phyloP scores from a whole-genome alignment of 2,888 invertebrate species.

The Idaea biselata region DNA sequence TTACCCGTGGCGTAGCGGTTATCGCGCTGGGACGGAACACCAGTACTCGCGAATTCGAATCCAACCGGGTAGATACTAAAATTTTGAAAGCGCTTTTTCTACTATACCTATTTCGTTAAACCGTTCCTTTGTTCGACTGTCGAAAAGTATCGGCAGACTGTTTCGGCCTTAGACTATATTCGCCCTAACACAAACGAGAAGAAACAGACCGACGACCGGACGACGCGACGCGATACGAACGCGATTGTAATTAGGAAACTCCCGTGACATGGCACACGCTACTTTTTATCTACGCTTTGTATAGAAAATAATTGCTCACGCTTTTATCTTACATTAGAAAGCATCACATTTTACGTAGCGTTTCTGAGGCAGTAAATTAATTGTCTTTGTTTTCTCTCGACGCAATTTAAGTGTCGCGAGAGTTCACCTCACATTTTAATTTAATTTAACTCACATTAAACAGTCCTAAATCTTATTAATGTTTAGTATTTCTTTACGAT shows the following conservation, averaged over 20 bases:
- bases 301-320: slow-evolving; percentile 28
- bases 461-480: slow-evolving; percentile 15
- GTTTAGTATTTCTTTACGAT: slow-evolving; percentile 14
- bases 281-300: slow-evolving; percentile 23
- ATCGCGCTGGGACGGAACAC: no score
- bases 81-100: no score
- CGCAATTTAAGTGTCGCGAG: slow-evolving; percentile 18
- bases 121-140: no score
- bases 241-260: slow-evolving; percentile 27
- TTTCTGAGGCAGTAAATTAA: slow-evolving; percentile 22
- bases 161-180: neutral
- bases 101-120: no score
- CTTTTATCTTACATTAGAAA: slow-evolving; percentile 22
- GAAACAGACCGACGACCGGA: slow-evolving; percentile 5
- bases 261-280: slow-evolving; percentile 22
- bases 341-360: slow-evolving; percentile 19
- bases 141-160: neutral
- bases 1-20: no score
- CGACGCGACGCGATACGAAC: neutral
- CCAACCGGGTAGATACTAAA: no score
- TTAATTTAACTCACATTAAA: slow-evolving; percentile 17
- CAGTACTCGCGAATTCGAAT: no score
- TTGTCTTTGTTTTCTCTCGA: slow-evolving; percentile 22
- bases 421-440: slow-evolving; percentile 17
- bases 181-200: neutral